A percentile compares a stretch with the other conserved stretches of the same genome.
Evolutionary conservation across 1,140 invertebrate species (phyloP).

Genomic region (Charaxes varanes): DNA sequence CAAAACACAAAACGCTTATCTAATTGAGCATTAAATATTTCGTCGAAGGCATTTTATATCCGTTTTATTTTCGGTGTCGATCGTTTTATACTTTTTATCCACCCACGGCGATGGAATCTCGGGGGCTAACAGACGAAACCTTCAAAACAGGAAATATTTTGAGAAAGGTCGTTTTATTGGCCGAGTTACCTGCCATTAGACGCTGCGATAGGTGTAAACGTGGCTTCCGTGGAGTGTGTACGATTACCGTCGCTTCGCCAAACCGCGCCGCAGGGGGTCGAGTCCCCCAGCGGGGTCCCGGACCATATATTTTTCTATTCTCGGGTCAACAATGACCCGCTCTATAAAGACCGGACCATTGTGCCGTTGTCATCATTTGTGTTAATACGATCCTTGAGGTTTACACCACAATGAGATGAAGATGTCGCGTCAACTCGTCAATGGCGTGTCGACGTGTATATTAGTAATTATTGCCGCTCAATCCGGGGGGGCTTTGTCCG

Average conservation of each 20-base stretch:
- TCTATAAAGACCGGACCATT: slow-evolving; percentile 51
- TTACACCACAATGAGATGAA: slow-evolving; percentile 65
- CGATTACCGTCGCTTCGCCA: slow-evolving; percentile 47
- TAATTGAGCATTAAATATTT: slow-evolving; percentile 73
- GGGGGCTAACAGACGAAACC: slow-evolving; percentile 46
- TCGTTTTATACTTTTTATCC: slow-evolving; percentile 65
- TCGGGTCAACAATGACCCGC: slow-evolving; percentile 54
- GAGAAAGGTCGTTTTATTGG: slow-evolving; percentile 65
- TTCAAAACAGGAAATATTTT: slow-evolving; percentile 68
- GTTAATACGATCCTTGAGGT: slow-evolving; percentile 71
- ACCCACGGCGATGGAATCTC: slow-evolving; percentile 60
- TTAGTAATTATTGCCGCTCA: slow-evolving; percentile 61
- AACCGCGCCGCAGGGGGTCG: slow-evolving; percentile 50
- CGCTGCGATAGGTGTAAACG: slow-evolving; percentile 66
- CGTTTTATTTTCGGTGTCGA: slow-evolving; percentile 58
- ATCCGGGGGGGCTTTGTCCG: slow-evolving; percentile 53
- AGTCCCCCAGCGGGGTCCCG: slow-evolving; percentile 41
- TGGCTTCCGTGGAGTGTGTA: slow-evolving; percentile 57
- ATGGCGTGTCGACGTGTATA: slow-evolving; percentile 66
- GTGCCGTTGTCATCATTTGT: slow-evolving; percentile 69
- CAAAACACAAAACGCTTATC: slow-evolving; percentile 68
- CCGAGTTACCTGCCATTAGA: slow-evolving; percentile 68
- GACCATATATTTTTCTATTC: slow-evolving; percentile 67
- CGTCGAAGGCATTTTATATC: slow-evolving; percentile 67
- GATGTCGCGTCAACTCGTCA: slow-evolving; percentile 54